Conservation (phyloP, 1,140 invertebrate species). For the Drosophila lowei region DNA sequence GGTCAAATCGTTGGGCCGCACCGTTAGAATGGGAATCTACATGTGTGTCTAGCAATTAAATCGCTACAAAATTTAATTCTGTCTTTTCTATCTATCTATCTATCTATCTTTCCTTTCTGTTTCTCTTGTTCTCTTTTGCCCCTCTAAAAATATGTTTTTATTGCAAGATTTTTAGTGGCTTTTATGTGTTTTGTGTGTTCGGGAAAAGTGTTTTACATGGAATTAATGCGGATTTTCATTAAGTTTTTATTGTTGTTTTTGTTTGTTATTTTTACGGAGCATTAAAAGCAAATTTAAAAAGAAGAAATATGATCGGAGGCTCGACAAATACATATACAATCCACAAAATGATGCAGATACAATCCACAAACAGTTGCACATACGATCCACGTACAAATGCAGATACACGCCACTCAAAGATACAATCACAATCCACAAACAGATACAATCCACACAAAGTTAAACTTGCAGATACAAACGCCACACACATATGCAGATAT, state of each 20-base stretch:
- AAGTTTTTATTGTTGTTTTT: constrained; percentile 57
- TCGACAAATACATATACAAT: no score
- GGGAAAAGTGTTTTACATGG: constrained; percentile 30
- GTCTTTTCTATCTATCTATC: not conserved
- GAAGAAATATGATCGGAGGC: no score
- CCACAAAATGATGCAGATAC: constrained; percentile 30
- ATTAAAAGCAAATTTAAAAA: constrained; percentile 54
- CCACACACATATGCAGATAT: no score
- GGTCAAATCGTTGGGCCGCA: constrained; percentile 21
- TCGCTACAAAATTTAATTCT: constrained; percentile 11
- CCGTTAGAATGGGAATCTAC: constrained; percentile 20
- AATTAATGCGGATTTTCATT: constrained; percentile 42
- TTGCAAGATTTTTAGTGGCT: constrained; percentile 40
- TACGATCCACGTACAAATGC: constrained; percentile 2
- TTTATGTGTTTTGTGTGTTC: constrained; percentile 22
- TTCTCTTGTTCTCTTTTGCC: constrained; percentile 17
- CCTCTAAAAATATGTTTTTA: constrained; percentile 44
- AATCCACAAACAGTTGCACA: constrained; percentile 37
- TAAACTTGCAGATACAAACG: no score
- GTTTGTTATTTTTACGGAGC: constrained; percentile 63
- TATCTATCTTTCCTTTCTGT: not conserved
- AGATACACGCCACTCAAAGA: constrained; percentile 20
- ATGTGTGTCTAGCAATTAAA: no score
- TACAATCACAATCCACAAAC: constrained; percentile 15
- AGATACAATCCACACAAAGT: no score